Conservation (phyloP, 2,113 vertebrate species). For the Cynopterus brachyotis region DNA sequence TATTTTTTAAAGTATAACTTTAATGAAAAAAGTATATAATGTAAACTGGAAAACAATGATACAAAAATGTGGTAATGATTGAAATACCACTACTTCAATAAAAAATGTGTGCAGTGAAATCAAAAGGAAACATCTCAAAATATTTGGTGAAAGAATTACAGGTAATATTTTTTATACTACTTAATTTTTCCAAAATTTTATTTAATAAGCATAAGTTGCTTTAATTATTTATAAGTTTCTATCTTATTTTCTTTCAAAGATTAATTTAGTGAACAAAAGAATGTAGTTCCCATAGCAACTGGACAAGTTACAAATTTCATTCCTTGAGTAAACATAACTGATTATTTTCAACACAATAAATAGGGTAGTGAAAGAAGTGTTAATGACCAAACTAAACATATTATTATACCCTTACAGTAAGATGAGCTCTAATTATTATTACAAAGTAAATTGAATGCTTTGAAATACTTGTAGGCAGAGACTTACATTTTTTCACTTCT, state of each 20-base stretch:
- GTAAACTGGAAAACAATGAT: neutral
- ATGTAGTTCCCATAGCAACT: accelerated
- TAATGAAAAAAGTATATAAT: slow-evolving; percentile 37
- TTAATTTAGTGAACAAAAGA: neutral
- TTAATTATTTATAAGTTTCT: neutral
- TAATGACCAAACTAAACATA: slow-evolving; percentile 7
- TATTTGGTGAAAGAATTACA: neutral
- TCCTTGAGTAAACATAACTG: neutral
- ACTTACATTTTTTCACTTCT: neutral
- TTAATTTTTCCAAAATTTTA: slow-evolving; percentile 24
- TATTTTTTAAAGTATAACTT: slow-evolving; percentile 43
- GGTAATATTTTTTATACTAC: neutral
- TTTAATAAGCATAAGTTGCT: neutral
- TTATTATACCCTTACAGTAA: neutral
- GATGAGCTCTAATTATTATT: neutral
- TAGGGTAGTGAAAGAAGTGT: neutral
- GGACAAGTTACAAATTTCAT: neutral
- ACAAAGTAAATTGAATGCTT: neutral
- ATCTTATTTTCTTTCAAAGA: neutral
- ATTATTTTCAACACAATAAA: slow-evolving; percentile 27
- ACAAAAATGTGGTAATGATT: slow-evolving; percentile 17
- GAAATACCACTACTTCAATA: neutral
- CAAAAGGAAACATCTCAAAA: slow-evolving; percentile 38
- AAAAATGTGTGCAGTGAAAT: neutral
- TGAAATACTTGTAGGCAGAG: neutral